phyloP scores from a whole-genome alignment of 2,797 vertebrate species.

The Melanotaenia maccullochi region DNA sequence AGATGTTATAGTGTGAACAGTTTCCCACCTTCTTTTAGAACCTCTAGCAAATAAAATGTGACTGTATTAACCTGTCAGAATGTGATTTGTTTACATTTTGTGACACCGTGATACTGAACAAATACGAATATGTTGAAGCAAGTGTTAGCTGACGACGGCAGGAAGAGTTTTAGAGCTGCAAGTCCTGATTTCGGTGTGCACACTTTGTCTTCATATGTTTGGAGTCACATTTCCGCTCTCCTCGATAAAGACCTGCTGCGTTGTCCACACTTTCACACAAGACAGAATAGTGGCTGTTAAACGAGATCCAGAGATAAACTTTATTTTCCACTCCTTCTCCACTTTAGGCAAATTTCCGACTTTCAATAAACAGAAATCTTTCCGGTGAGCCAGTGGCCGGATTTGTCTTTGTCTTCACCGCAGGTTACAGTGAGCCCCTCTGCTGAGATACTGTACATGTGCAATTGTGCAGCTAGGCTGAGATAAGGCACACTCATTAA shows the following conservation, averaged over 20 bases:
- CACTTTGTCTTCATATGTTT: slow-evolving; percentile 53
- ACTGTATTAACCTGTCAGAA: background rate
- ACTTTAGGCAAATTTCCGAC: slow-evolving; percentile 61
- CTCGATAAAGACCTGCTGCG: slow-evolving; percentile 46
- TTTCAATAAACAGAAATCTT: slow-evolving; percentile 70
- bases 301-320: slow-evolving; percentile 67
- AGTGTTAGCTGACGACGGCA: background rate
- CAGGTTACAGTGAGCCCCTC: slow-evolving; percentile 51
- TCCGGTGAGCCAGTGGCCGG: slow-evolving; percentile 34
- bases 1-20: background rate
- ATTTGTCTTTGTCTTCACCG: slow-evolving; percentile 56
- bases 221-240: slow-evolving; percentile 61
- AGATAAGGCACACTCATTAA: slow-evolving; percentile 17
- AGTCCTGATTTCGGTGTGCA: background rate
- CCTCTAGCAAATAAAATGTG: background rate
- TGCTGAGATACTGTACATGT: slow-evolving; percentile 22
- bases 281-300: slow-evolving; percentile 63
- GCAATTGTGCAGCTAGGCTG: slow-evolving; percentile 2
- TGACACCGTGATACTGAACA: background rate
- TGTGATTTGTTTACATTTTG: background rate
- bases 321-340: slow-evolving; percentile 51
- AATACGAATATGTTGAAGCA: background rate
- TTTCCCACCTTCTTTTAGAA: background rate
- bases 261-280: slow-evolving; percentile 61
- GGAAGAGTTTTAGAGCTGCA: accelerated